phyloP scores from a whole-genome alignment of 2,797 vertebrate genomes.

The Acanthopagrus latus region DNA sequence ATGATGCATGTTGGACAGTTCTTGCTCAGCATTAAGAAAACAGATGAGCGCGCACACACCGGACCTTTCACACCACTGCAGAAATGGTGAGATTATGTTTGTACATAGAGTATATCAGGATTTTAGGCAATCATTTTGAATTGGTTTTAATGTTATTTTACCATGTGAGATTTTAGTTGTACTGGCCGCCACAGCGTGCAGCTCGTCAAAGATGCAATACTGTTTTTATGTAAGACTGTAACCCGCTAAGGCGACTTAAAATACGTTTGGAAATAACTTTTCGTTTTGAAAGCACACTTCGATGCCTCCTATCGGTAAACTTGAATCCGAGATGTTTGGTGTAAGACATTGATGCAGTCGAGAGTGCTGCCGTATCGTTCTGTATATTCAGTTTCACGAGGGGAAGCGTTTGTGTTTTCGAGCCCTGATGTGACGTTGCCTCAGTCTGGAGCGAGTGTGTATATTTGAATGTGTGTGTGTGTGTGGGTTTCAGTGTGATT shows the following conservation, averaged over 20 bases:
- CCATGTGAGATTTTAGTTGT: slow-evolving; percentile 50
- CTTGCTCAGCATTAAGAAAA: not conserved
- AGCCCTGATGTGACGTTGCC: slow-evolving; percentile 31
- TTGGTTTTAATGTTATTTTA: slow-evolving; percentile 66
- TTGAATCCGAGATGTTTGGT: slow-evolving; percentile 57
- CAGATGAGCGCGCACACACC: slow-evolving; percentile 30
- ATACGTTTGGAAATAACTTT: slow-evolving; percentile 27
- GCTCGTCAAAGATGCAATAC: slow-evolving; percentile 15
- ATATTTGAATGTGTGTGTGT: slow-evolving; percentile 12
- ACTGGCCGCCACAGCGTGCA: slow-evolving; percentile 4
- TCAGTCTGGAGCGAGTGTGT: slow-evolving; percentile 28
- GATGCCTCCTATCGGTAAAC: slow-evolving; percentile 47
- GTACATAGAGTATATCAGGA: slow-evolving; percentile 50
- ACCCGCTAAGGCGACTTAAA: slow-evolving; percentile 9
- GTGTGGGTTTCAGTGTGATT: slow-evolving; percentile 40
- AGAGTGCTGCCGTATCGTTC: not conserved
- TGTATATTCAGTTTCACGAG: slow-evolving; percentile 32
- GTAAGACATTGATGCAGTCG: slow-evolving; percentile 32
- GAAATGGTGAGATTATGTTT: slow-evolving; percentile 50
- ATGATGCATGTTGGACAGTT: not conserved
- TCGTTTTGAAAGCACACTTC: slow-evolving; percentile 57
- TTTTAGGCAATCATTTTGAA: slow-evolving; percentile 53
- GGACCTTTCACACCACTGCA: slow-evolving; percentile 45
- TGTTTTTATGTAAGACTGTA: slow-evolving; percentile 33
- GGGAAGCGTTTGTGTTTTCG: not conserved